A percentile compares a stretch with the other conserved stretches of the same genome.
These are phyloP conservation scores for Yponomeuta sedellus DNA, from an alignment of 2,888 invertebrate species.

Conservation along the genomic window DNA sequence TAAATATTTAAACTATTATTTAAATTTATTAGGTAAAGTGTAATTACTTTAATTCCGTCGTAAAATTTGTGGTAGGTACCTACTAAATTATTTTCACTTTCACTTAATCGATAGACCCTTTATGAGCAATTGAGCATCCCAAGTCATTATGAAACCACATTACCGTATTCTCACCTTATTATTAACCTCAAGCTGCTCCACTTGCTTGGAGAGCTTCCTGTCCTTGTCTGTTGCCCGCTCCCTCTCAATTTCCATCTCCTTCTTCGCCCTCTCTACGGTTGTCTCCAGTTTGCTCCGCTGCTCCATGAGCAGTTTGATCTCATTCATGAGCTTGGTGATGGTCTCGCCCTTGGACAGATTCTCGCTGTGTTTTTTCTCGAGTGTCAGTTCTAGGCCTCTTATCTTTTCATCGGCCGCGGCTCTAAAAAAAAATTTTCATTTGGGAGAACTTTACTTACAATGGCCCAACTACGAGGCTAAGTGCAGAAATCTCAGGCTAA, in stretches of 20 bases:
- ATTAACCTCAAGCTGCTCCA: constrained; percentile 31
- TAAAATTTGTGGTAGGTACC: no score
- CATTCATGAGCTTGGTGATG: constrained; percentile 38
- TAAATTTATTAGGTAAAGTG: no score
- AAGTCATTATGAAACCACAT: neutral
- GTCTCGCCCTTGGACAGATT: constrained; percentile 32
- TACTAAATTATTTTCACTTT: no score
- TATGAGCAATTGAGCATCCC: no score
- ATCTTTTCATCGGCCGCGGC: constrained; percentile 24
- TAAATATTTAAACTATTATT: no score
- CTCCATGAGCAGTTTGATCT: constrained; percentile 34
- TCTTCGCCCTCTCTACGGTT: constrained; percentile 28
- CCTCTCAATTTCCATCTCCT: constrained; percentile 30
- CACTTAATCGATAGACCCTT: no score
- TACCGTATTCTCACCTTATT: neutral
- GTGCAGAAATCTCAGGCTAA: no score
- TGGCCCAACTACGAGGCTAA: no score
- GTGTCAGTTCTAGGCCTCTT: constrained; percentile 23
- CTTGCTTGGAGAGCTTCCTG: constrained; percentile 24
- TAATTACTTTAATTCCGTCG: no score
- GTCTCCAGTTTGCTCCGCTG: constrained; percentile 30
- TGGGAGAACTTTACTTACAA: neutral
- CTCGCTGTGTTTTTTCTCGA: constrained; percentile 29
- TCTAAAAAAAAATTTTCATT: constrained; percentile 24
- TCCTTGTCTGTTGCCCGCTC: constrained; percentile 30